Evolutionary conservation across 1,140 invertebrate species (phyloP).

Genomic region (Sminthurides bifidus): DNA sequence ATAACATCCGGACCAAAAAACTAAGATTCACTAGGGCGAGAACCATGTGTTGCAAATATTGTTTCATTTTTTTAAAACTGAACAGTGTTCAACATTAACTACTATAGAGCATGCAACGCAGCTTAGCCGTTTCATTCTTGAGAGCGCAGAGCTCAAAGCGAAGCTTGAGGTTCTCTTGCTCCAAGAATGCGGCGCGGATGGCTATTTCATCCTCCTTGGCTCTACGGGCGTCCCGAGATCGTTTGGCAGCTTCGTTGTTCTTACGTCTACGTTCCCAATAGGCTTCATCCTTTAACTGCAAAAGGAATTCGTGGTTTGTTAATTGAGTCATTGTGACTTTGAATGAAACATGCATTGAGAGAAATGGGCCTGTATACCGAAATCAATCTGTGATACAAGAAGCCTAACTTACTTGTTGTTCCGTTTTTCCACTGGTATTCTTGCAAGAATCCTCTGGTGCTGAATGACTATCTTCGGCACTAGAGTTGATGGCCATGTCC

Average conservation of each 20-base stretch:
- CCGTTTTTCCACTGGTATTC: slow-evolving; percentile 18
- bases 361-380: too few relatives aligned
- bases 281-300: slow-evolving; percentile 58
- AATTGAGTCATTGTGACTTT: too few relatives aligned
- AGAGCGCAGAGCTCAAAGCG: slow-evolving; percentile 49
- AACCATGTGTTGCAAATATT: too few relatives aligned
- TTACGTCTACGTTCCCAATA: slow-evolving; percentile 79
- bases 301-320: too few relatives aligned
- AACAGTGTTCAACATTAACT: too few relatives aligned
- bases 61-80: too few relatives aligned
- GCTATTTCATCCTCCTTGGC: slow-evolving; percentile 87
- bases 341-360: too few relatives aligned
- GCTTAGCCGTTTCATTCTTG: slow-evolving; percentile 47
- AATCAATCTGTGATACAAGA: too few relatives aligned
- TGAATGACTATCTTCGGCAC: slow-evolving; percentile 23
- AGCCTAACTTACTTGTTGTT: slow-evolving; percentile 27
- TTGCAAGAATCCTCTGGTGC: slow-evolving; percentile 19
- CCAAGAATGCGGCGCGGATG: slow-evolving; percentile 69
- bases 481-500: not conserved
- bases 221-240: slow-evolving; percentile 75
- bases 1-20: too few relatives aligned
- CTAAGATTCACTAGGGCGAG: too few relatives aligned
- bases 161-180: slow-evolving; percentile 62
- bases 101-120: slow-evolving; percentile 44
- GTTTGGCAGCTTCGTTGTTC: slow-evolving; percentile 92